A percentile compares a stretch with the other conserved stretches of the same genome.
phyloP scores from a whole-genome alignment of 2,797 vertebrate genomes.

The Hipposideros larvatus region DNA sequence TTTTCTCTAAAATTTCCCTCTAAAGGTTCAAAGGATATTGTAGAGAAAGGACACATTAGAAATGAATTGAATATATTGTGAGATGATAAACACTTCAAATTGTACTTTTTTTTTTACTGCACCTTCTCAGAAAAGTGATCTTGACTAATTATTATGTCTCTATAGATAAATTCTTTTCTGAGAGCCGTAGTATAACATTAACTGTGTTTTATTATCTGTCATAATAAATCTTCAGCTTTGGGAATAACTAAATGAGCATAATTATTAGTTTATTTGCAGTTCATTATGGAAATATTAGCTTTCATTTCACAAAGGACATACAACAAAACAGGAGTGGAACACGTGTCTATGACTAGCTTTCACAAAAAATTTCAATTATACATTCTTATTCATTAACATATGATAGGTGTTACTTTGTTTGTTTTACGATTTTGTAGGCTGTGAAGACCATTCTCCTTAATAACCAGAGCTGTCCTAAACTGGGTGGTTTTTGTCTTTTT shows the following conservation, averaged over 20 bases:
- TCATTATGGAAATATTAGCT: slow-evolving; percentile 78
- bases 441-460: slow-evolving; percentile 36
- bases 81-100: neutral
- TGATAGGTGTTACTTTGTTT: slow-evolving; percentile 43
- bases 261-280: slow-evolving; percentile 76
- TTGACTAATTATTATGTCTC: slow-evolving; percentile 23
- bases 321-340: slow-evolving; percentile 72
- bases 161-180: slow-evolving; percentile 19
- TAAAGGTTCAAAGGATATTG: neutral
- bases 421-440: neutral
- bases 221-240: slow-evolving; percentile 11
- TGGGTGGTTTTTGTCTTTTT: slow-evolving; percentile 38
- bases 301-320: slow-evolving; percentile 75
- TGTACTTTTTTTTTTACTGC: neutral
- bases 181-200: neutral
- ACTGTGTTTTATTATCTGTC: slow-evolving; percentile 47
- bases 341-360: slow-evolving; percentile 71
- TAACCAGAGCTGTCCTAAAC: slow-evolving; percentile 21
- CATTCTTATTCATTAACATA: slow-evolving; percentile 84
- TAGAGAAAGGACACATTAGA: neutral
- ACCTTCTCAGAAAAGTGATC: slow-evolving; percentile 40
- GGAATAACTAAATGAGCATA: slow-evolving; percentile 57
- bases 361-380: slow-evolving; percentile 67
- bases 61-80: neutral
- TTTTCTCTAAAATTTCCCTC: neutral